A percentile compares a stretch with the other conserved stretches of the same genome.
These are phyloP conservation scores for Hippocampus guttulatus DNA, from an alignment of 2,113 vertebrate genomes.

Conservation along the genomic window DNA sequence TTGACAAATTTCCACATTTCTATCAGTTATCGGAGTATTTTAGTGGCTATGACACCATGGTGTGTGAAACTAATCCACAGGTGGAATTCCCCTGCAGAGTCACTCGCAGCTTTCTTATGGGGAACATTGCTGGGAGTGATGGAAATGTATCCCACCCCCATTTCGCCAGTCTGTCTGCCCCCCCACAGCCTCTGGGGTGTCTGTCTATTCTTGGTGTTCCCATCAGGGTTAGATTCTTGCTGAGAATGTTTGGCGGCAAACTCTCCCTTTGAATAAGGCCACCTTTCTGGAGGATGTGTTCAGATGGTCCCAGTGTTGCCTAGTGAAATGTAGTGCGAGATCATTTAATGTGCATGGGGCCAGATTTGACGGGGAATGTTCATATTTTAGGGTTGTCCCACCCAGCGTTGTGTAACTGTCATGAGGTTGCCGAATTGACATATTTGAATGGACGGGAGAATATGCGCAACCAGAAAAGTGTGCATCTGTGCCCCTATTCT, in stretches of 20 bases:
- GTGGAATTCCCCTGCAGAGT: slow-evolving; percentile 49
- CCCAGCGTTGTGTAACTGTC: too few species aligned
- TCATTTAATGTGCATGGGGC: background rate
- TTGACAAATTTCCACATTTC: slow-evolving; percentile 52
- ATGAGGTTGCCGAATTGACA: too few species aligned
- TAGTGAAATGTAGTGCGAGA: background rate
- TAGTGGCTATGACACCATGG: slow-evolving; percentile 28
- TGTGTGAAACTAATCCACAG: slow-evolving; percentile 41
- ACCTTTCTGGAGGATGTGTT: slow-evolving; percentile 6
- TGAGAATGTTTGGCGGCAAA: slow-evolving; percentile 49
- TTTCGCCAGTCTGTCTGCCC: slow-evolving; percentile 29
- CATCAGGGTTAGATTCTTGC: slow-evolving; percentile 57
- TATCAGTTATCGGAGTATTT: slow-evolving; percentile 54
- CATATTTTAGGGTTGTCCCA: too few species aligned
- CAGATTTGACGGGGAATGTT: too few species aligned
- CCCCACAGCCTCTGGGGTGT: slow-evolving; percentile 33
- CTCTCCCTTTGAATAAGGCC: slow-evolving; percentile 31
- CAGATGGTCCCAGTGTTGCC: slow-evolving; percentile 14
- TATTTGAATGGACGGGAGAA: too few species aligned
- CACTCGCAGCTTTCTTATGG: slow-evolving; percentile 29
- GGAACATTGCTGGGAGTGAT: slow-evolving; percentile 39
- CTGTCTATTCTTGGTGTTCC: slow-evolving; percentile 65
- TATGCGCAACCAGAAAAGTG: too few species aligned
- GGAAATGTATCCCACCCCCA: slow-evolving; percentile 47
- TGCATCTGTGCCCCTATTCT: too few species aligned